A percentile compares a stretch with the other conserved stretches of the same genome.
These are phyloP conservation scores for Notolepis coatsorum DNA, from an alignment of 2,797 vertebrate genomes.

Conservation along the genomic window DNA sequence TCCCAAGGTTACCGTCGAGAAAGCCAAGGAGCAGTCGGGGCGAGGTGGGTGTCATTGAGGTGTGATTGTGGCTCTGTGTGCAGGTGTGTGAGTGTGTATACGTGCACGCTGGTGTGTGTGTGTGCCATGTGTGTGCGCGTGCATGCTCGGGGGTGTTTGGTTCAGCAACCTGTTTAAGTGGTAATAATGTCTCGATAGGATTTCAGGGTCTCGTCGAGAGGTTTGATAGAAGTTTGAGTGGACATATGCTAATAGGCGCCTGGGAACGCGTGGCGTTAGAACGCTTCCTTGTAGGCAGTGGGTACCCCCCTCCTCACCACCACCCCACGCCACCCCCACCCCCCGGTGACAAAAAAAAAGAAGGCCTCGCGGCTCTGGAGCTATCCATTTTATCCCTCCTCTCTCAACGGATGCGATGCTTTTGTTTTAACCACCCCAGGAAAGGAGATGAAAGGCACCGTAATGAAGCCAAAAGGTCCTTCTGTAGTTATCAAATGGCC, in stretches of 20 bases:
- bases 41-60: slow-evolving; percentile 71
- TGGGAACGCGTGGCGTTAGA: slow-evolving; percentile 37
- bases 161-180: slow-evolving; percentile 67
- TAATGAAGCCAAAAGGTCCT: slow-evolving; percentile 81
- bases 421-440: slow-evolving; percentile 79
- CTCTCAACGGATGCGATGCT: slow-evolving; percentile 76
- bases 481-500: slow-evolving; percentile 85
- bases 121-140: slow-evolving; percentile 24
- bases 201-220: slow-evolving; percentile 70
- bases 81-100: slow-evolving; percentile 18
- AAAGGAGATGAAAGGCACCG: slow-evolving; percentile 82
- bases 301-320: slow-evolving; percentile 20
- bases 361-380: slow-evolving; percentile 65
- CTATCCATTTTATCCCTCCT: slow-evolving; percentile 76
- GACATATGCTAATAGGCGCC: slow-evolving; percentile 76
- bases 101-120: slow-evolving; percentile 19
- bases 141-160: slow-evolving; percentile 31
- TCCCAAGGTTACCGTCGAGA: slow-evolving; percentile 85
- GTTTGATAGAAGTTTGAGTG: slow-evolving; percentile 71
- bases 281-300: too few relatives aligned
- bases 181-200: slow-evolving; percentile 74
- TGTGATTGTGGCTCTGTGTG: slow-evolving; percentile 47
- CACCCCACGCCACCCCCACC: slow-evolving; percentile 65
- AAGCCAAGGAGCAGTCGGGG: slow-evolving; percentile 34
- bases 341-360: slow-evolving; percentile 60